These are phyloP conservation scores for Misgurnus mizolepis DNA, from an alignment of 2,113 vertebrate genomes.

Conservation along the genomic window DNA sequence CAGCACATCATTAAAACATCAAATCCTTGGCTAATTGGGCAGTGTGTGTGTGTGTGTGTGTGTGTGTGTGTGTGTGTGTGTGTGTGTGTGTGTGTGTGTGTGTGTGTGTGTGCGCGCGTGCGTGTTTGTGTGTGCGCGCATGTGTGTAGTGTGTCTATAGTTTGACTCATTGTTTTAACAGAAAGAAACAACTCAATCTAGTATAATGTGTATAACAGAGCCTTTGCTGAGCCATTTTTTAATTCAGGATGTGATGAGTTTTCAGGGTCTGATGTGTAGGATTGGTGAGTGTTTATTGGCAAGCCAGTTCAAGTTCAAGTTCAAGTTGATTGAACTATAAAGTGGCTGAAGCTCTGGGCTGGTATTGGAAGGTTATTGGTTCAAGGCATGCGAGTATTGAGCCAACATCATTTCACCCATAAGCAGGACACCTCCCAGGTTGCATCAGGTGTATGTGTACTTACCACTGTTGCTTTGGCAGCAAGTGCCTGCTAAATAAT, in stretches of 20 bases:
- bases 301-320: not conserved
- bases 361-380: no score
- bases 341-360: no score
- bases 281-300: constrained; percentile 27
- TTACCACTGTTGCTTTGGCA: no score
- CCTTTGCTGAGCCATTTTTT: not conserved
- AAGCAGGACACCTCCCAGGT: no score
- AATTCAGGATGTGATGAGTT: constrained; percentile 14
- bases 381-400: no score
- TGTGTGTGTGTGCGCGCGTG: no score
- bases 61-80: no score
- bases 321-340: not conserved
- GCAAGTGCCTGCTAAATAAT: no score
- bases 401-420: no score
- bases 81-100: no score
- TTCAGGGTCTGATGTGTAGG: not conserved
- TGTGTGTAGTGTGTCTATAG: not conserved
- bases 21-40: constrained; percentile 4
- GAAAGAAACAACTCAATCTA: not conserved
- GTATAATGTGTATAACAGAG: constrained; percentile 28
- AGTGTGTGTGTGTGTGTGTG: not conserved
- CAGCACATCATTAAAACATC: constrained; percentile 18
- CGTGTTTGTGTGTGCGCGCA: no score
- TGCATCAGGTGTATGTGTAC: no score
- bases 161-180: not conserved